These are phyloP conservation scores for Drosophila lacertosa DNA, from an alignment of 1,140 invertebrate species.

Conservation along the genomic window DNA sequence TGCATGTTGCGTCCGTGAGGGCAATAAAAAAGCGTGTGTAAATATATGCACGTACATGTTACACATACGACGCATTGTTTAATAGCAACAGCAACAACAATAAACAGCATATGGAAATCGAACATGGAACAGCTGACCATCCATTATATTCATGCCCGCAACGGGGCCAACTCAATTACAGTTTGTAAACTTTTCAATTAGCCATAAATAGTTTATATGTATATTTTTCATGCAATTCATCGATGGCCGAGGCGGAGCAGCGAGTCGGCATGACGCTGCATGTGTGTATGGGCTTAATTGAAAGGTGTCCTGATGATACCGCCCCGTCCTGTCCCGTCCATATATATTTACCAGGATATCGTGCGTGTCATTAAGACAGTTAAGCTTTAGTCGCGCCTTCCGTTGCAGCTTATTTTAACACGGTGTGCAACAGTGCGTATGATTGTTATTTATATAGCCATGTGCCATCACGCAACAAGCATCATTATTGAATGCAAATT, in stretches of 20 bases:
- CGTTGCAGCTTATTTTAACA: constrained; percentile 64
- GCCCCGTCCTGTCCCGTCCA: not conserved
- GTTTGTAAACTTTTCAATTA: constrained; percentile 83
- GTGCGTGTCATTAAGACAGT: constrained; percentile 70
- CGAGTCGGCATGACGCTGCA: constrained; percentile 39
- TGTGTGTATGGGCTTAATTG: constrained; percentile 63
- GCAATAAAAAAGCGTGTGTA: constrained; percentile 2
- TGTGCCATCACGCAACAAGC: constrained; percentile 53
- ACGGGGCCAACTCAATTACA: constrained; percentile 73
- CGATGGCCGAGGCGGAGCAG: constrained; percentile 13
- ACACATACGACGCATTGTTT: constrained; percentile 45
- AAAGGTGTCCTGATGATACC: constrained; percentile 35
- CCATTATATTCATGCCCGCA: constrained; percentile 56
- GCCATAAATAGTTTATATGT: constrained; percentile 79
- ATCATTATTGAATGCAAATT: constrained; percentile 81
- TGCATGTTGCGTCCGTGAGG: constrained; percentile 12
- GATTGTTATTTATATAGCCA: constrained; percentile 77
- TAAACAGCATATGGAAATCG: constrained; percentile 4
- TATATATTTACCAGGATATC: not conserved
- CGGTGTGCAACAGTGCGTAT: constrained; percentile 65
- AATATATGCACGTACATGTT: too few species aligned
- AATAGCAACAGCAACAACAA: not conserved
- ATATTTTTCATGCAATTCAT: constrained; percentile 78
- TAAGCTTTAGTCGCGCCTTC: constrained; percentile 56
- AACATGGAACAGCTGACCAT: constrained; percentile 52